Evolutionary conservation across 2,113 vertebrate species (phyloP), one percentile per base, ranked within the genome.

Genomic region (Cyprinodon brontotheroides): DNA sequence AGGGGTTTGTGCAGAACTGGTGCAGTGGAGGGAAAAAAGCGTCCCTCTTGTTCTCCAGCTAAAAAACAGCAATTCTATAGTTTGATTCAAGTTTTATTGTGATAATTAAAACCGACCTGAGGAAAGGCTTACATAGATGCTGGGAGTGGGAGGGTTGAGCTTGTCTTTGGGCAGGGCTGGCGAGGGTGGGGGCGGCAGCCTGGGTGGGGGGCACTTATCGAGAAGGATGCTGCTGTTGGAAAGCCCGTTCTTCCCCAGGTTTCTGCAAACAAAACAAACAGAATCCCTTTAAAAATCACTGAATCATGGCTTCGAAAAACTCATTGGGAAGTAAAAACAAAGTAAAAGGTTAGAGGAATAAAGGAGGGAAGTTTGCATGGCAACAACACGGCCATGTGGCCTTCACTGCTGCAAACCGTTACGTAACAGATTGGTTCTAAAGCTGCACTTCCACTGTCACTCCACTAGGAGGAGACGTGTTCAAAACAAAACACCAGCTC

Each of bases 41-140:
- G 75, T 99, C 98, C 87, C 98, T 95, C 94, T 99, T 99, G 92
- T 98, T 99, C 94, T 99, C 98, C 96, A 99, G 94, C 98, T 99
- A 69, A 79, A 63, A 47, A 36, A 43, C 4, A 12, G 0, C 61
- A 38, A 29, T 64, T 73, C 53, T 67, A 29, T 50, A 12, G 10
- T 22, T 39, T 53, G 41, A 41, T 2, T 40, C 13, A 47, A 37
- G 29, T 29, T 29, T 29, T 29, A 29, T 29, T 29, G 29, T 29
- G 29, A 29, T 29, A 29, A 29, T 29, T 29, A 29, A 29, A 29
- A 29, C 29, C 1, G 29, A 29, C 1, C 1, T 29, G 1, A 29
- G 29, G 29, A 29, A 29, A 29, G 29, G 97, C 98, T 99, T 92
- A 99, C 98, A 90, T 99, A 99, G 94, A 99, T 99, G 96, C 98